Evolutionary conservation across 1,140 invertebrate species (phyloP).

Genomic region (Pogonus chalceus): DNA sequence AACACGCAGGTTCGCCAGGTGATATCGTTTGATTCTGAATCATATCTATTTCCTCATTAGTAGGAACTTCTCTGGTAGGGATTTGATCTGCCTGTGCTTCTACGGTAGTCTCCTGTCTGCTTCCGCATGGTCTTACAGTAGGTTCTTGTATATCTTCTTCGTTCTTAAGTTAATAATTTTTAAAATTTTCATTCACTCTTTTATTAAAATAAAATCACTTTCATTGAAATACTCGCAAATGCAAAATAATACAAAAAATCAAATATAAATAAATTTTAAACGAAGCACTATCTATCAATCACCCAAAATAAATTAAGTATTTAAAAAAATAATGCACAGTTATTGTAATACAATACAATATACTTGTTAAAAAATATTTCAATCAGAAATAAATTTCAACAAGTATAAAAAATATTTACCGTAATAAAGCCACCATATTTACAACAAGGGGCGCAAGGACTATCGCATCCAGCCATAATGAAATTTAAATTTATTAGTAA

Average conservation of each 20-base stretch:
- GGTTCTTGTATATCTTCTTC: neutral
- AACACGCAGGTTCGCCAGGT: constrained; percentile 32
- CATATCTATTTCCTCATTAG: too few species aligned
- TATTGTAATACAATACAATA: too few species aligned
- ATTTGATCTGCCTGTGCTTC: neutral
- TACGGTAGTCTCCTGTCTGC: neutral
- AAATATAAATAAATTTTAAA: too few species aligned
- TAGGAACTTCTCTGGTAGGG: neutral
- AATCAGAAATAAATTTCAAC: too few species aligned
- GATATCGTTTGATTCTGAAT: too few species aligned
- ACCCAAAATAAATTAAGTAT: too few species aligned
- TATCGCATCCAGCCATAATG: neutral
- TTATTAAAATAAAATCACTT: neutral
- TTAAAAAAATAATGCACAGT: too few species aligned
- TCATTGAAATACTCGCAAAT: too few species aligned
- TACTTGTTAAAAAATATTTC: too few species aligned
- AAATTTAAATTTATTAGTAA: too few species aligned
- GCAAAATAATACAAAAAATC: too few species aligned
- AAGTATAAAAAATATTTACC: neutral
- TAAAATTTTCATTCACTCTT: neutral
- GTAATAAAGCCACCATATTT: neutral
- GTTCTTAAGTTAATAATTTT: neutral
- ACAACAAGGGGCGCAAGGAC: neutral
- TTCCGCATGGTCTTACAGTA: neutral
- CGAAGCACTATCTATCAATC: too few species aligned